Conservation (phyloP, 2,888 invertebrate species). For the Euproctis similis region DNA sequence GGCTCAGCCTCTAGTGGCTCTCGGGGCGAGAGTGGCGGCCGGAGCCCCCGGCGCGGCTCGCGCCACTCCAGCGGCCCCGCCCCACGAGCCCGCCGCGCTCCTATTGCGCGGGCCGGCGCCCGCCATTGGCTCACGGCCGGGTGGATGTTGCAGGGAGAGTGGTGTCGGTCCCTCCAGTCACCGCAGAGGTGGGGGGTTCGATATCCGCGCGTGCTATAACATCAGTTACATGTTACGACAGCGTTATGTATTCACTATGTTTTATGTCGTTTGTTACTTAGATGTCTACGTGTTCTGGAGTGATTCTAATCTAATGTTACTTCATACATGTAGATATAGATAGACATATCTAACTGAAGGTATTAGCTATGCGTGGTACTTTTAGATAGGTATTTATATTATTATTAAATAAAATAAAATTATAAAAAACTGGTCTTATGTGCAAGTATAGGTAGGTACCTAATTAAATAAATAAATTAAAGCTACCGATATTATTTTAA, state of each 20-base stretch:
- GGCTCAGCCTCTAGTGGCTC: conserved; percentile 73
- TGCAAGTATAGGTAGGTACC: no score
- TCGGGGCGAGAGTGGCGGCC: conserved; percentile 70
- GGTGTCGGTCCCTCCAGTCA: conserved; percentile 28
- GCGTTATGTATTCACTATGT: conserved; percentile 21
- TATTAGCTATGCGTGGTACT: no score
- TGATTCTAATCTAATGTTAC: conserved; percentile 1
- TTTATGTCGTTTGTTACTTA: conserved; percentile 6
- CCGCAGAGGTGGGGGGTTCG: conserved; percentile 28
- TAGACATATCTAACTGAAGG: no score
- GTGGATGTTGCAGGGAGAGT: no score
- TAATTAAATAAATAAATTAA: no score
- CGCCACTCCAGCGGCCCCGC: conserved; percentile 43
- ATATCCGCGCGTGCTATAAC: conserved; percentile 18
- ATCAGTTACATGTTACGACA: conserved; percentile 24
- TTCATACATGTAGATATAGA: no score
- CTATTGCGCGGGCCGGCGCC: conserved; percentile 20
- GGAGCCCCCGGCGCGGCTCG: conserved; percentile 54
- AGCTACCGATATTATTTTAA: no score
- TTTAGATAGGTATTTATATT: no score
- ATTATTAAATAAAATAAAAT: no score
- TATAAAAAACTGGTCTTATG: no score
- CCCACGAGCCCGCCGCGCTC: conserved; percentile 25
- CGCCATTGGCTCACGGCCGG: conserved; percentile 20
- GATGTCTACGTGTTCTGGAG: conserved; percentile 1